These are phyloP conservation scores for Pachycephala philippinensis DNA, from an alignment of 2,113 vertebrate species.

Conservation along the genomic window DNA sequence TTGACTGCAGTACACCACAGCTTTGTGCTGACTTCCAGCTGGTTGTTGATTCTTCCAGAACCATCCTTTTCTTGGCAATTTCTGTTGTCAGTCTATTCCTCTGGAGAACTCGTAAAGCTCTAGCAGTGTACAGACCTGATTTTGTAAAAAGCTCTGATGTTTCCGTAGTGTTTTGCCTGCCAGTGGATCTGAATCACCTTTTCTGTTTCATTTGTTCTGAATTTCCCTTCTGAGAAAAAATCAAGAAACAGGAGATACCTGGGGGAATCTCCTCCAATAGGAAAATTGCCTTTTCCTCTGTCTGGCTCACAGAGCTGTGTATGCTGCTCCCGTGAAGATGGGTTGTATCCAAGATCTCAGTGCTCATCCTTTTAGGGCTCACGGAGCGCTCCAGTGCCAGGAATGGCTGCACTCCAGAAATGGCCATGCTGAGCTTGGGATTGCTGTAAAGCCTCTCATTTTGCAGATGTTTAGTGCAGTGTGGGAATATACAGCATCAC, in stretches of 20 bases:
- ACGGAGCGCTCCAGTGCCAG: background rate
- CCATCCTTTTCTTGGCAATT: background rate
- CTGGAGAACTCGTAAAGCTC: rapidly evolving
- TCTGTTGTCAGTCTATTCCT: background rate
- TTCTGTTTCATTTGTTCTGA: background rate
- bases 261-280: background rate
- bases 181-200: background rate
- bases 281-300: background rate
- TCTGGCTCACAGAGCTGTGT: background rate
- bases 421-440: background rate
- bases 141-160: background rate
- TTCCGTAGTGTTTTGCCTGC: background rate
- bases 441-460: background rate
- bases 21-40: background rate
- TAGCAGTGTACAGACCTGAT: background rate
- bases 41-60: background rate
- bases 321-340: background rate
- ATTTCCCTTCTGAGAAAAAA: background rate
- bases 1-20: background rate
- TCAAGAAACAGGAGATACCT: background rate
- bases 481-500: background rate
- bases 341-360: background rate
- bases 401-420: background rate
- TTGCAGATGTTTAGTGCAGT: background rate
- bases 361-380: background rate